These are phyloP conservation scores for Zalophus californianus DNA, from an alignment of 2,797 vertebrate genomes.

Conservation along the genomic window DNA sequence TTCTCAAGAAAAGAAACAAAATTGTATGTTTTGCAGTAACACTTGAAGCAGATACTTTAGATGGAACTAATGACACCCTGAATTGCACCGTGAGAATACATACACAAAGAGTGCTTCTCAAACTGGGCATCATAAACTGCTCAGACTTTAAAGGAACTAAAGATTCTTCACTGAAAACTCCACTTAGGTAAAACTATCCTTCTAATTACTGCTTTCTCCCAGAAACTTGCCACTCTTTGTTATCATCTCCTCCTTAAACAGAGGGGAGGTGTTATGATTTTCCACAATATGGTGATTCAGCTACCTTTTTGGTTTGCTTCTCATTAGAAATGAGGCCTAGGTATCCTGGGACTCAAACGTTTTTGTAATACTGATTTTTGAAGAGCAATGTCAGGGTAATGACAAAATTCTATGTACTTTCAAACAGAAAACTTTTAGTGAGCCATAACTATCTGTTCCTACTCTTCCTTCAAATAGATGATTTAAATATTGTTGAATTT, in stretches of 20 bases:
- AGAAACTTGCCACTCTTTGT: not conserved
- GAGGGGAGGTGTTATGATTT: not conserved
- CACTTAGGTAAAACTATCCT: not conserved
- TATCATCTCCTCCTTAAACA: not conserved
- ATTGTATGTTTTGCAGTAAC: not conserved
- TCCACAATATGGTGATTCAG: not conserved
- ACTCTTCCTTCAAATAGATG: not conserved
- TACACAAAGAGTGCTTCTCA: not conserved
- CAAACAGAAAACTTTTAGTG: constrained; percentile 51
- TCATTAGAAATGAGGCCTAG: not conserved
- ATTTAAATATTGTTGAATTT: constrained; percentile 23
- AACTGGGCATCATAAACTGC: not conserved
- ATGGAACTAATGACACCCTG: not conserved
- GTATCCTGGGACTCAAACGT: not conserved
- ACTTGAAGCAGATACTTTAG: constrained; percentile 11
- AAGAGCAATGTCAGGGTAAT: not conserved
- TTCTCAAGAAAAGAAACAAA: constrained; percentile 16
- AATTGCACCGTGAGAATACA: not conserved
- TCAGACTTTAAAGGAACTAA: not conserved
- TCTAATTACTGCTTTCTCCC: not conserved
- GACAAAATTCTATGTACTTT: not conserved
- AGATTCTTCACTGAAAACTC: not conserved
- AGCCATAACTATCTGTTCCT: not conserved
- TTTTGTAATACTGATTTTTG: not conserved
- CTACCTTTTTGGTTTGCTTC: not conserved